Base-by-base conservation (phyloP, 2,113 vertebrate species). In the Himantopus leucocephalus region DNA sequence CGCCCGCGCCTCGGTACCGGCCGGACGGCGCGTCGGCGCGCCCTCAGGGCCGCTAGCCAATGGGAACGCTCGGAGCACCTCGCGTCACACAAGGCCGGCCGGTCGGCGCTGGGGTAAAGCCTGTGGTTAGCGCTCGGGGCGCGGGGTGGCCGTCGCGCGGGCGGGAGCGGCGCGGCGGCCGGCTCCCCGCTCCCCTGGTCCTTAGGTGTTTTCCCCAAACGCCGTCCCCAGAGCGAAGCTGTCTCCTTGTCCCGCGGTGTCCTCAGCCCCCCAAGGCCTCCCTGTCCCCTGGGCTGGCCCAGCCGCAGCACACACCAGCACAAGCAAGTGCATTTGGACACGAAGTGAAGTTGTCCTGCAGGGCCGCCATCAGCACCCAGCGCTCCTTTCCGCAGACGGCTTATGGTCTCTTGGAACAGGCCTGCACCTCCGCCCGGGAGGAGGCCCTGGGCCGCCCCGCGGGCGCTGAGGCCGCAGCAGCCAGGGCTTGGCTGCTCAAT, bases 401-500 rank as follows among this genome's bases (percentile, higher is more conserved):
- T 18, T 7, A 12, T 6, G 53, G 10, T 32, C 29, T 1, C 0
- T 37, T 0, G 2, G 16, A 43, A 23, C 1, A 9, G 52, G 22
- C 22, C 12, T 8, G 32, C 43, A 9, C 15, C 32, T 32, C 60
- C 30, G 26, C 22, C 48, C 2, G 2, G 4, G 29, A 26, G n/a
- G 14, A 39, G 32, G 8, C 29, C 55, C 20, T 4, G 3, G 14
- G 5, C n/a, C 47, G 47, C 5, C 22, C 45, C 3, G 1, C 0
- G 2, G 32, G 10, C 8, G 35, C 71, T 18, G 43, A 27, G 50
- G 84, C 56, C 1, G 2, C 71, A 52, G 84, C 27, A 43, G 60
- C 1, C 3, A 27, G 24, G 7, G 15, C 29, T 84, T 50, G 59
- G 85, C 59, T 64, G 48, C 45, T 29, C 27, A 35, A 4, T 12